These are phyloP conservation scores for Pseudonaja textilis DNA, from an alignment of 2,113 vertebrate genomes.

Conservation along the genomic window DNA sequence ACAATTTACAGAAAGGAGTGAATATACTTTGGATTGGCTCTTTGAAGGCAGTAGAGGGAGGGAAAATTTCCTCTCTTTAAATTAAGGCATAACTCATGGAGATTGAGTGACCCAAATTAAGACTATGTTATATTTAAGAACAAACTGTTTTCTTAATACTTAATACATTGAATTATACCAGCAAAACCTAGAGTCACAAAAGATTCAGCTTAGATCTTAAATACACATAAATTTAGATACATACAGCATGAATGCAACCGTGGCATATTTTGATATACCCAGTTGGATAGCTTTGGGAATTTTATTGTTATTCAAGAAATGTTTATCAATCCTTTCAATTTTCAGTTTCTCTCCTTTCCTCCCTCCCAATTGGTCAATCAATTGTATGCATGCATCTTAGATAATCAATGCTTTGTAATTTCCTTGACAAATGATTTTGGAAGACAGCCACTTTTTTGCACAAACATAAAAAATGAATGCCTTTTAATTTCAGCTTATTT, in stretches of 20 bases:
- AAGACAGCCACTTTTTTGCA: neutral
- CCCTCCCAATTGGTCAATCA: neutral
- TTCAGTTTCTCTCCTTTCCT: neutral
- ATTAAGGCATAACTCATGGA: neutral
- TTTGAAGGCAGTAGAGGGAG: neutral
- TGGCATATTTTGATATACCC: neutral
- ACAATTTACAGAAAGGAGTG: neutral
- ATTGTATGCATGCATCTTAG: neutral
- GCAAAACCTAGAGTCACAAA: neutral
- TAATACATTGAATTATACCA: neutral
- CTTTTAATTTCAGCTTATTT: neutral
- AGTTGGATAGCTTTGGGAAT: neutral
- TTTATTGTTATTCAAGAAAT: neutral
- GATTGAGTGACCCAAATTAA: neutral
- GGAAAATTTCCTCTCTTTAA: neutral
- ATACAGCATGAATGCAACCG: neutral
- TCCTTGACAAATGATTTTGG: neutral
- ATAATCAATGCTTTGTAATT: constrained; percentile 14
- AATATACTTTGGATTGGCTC: neutral
- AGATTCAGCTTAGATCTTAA: neutral
- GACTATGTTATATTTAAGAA: neutral
- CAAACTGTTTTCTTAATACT: neutral
- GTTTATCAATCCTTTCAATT: constrained; percentile 13
- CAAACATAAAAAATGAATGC: neutral
- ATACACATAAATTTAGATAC: neutral